Evolutionary conservation across 2,888 invertebrate species (phyloP), one percentile per base, ranked within the genome.

Genomic region (Rhaphigaster nebulosa): DNA sequence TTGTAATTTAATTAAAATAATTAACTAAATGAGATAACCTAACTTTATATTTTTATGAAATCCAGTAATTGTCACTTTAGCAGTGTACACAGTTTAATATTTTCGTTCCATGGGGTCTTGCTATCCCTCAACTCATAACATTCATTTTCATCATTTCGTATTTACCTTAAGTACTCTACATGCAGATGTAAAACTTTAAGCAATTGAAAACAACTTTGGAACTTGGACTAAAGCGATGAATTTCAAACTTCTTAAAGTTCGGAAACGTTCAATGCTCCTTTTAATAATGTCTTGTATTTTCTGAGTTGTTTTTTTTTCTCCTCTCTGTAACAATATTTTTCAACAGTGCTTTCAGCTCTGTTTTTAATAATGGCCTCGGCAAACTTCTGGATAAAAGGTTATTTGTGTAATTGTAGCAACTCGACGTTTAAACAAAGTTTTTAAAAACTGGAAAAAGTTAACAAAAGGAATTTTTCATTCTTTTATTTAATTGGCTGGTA

Each of bases 351-450:
- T 76, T 38, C 38, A 76, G 20, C 23, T 76, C 70, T 8, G 34
- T 76, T 76, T 76, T 76, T 38, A 76, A 76, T 76, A 76, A 76
- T 76, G 70, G 70, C 70, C 5, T 20, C 34, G 38, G 38, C 34
- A 76, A 76, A 76, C 70, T 76, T 76, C 70, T 38, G 38, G 6
- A 76, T 76, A 76, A 76, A 76, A 76, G 70, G 70, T 76, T 76
- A 38, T 76, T 76, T 76, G 20, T 76, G 70, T 76, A 76, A 76
- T 76, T 76, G 70, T 76, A 15, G 38, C 70, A 76, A 76, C 70
- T 76, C 70, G 70, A 23, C 70, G 70, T 45, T 84, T 84, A n/a
- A 84, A 84, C 45, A 50, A 84, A 84, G 45, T 84, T 84, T 80
- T 50, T n/a, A 41, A 80, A 80, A 26, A 45, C n/a, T 45, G 45